Evolutionary conservation across 2,888 invertebrate genomes (phyloP).

Genomic region (Bombylius discolor): DNA sequence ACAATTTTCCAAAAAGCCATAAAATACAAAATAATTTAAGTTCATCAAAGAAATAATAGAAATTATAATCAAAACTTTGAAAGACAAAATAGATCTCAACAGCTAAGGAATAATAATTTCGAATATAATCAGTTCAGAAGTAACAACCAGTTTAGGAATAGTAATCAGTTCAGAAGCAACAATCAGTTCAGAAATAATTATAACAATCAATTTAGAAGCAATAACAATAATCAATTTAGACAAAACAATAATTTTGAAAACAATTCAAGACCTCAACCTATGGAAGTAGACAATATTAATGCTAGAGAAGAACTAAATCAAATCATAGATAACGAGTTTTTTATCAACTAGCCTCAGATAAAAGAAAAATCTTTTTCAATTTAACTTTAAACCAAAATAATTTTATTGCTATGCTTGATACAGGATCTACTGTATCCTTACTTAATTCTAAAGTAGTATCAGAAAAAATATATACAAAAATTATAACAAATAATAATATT

Average conservation of each 20-base stretch:
- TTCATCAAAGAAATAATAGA: not conserved
- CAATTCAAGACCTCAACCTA: not conserved
- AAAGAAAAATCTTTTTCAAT: conserved; percentile 3
- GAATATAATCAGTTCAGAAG: not conserved
- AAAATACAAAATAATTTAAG: not conserved
- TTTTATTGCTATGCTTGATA: conserved; percentile 3
- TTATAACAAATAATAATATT: not conserved
- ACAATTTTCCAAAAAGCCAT: not conserved
- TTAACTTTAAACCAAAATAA: conserved; percentile 1
- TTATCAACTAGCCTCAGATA: conserved; percentile 7
- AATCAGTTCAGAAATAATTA: not conserved
- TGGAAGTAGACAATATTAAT: not conserved
- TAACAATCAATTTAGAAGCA: conserved; percentile 3
- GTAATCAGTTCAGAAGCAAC: not conserved
- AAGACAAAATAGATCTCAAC: not conserved
- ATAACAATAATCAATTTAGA: not conserved
- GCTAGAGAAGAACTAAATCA: not conserved
- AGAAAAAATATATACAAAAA: not conserved
- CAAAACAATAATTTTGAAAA: not conserved
- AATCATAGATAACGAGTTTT: conserved; percentile 7
- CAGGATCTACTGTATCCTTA: conserved; percentile 1
- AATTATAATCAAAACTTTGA: not conserved
- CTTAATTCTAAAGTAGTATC: not conserved
- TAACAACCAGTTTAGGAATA: not conserved
- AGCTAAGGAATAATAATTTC: not conserved